Base-by-base conservation (phyloP, 2,888 invertebrate genomes). In the Epistrophe eligans region DNA sequence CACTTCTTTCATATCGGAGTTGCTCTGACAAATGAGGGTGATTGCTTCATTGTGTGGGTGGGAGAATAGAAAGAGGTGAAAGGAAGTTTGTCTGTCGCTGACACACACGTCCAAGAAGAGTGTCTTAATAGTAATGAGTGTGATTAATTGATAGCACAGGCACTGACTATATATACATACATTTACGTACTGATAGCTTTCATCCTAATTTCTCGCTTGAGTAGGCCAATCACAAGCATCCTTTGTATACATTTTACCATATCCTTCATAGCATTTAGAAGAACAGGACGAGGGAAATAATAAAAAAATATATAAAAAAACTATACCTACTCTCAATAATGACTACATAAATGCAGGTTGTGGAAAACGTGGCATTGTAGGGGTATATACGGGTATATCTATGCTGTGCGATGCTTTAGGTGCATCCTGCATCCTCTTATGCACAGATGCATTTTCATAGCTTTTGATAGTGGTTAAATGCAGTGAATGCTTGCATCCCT, bases 171-270 rank as follows among this genome's bases (percentile, higher is more conserved):
- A 24, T 24, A 24, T 24, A 24, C 3, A 24, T 24, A 24, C 24
- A 24, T 24, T 2, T 28, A 64, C 32, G 19, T 38, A 35, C 67
- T 73, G 77, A 81, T 77, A 67, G 84, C 80, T 77, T 81, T 81
- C 28, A 74, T 85, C 77, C 74, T 82, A 82, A 85, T 85, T 82
- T 82, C 64, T 70, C 82, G 62, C 85, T 82, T 74, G 85, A 85
- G 74, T 82, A 77, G 85, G 82, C 70, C 82, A 82, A 74, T 79
- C 82, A 71, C 35, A 60, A 58, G 71, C 70, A 52, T 73, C 50
- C 55, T 74, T 70, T 77, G 66, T 73, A 77, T 77, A 71, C 67
- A 74, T 55, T 83, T 50, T 1, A 17, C 24, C 15, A 28, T 19
- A 40, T 40, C 40, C 15, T 48, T 8, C 24, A 13, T 24, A 9